Base-by-base conservation (phyloP, 2,113 vertebrate species). In the Corythoichthys haematopterus region DNA sequence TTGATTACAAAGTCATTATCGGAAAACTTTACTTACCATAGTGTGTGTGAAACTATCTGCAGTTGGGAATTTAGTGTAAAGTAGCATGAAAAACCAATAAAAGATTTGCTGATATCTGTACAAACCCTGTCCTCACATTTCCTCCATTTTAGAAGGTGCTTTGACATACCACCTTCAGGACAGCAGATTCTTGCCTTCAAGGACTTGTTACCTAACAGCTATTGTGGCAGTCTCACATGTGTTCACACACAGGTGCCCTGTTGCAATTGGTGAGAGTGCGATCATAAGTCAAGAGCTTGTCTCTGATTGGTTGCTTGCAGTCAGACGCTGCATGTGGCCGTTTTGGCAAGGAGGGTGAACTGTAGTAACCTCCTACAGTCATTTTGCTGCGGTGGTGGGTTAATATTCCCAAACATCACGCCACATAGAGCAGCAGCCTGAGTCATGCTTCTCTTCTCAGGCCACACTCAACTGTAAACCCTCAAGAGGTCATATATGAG, bases 221-320 rank as follows among this genome's bases (percentile, higher is more conserved):
- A 45, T 55, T 33, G 43, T 46, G 40, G 11, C 10, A 33, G 2
- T 37, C 40, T 46, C 11, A 43, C 16, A 12, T 7, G n/a, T 7
- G 40, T 46, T 46, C 6, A 6, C 20, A 46, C 60, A 46, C 43
- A 62, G 20, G 38, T 62, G 60, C 64, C 16, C 61, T 28, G 1
- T 13, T 1, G 0, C 35, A 37, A 85, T 88, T 87, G 87, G 82
- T 28, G 40, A 58, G 37, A 45, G 66, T 3, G 11, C 16, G 61
- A 84, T 84, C 87, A 86, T 11, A 70, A 74, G 81, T 74, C 81
- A 35, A 48, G 37, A 20, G 5, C 53, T 48, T 14, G 47, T 45
- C 3, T 40, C 66, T 77, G 75, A 89, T 86, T 84, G 87, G 85
- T 2, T 40, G 68, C 3, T 1, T 11, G 5, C 2, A 45, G 76